Conservation (phyloP, 2,113 vertebrate genomes). For the Jaculus jaculus region DNA sequence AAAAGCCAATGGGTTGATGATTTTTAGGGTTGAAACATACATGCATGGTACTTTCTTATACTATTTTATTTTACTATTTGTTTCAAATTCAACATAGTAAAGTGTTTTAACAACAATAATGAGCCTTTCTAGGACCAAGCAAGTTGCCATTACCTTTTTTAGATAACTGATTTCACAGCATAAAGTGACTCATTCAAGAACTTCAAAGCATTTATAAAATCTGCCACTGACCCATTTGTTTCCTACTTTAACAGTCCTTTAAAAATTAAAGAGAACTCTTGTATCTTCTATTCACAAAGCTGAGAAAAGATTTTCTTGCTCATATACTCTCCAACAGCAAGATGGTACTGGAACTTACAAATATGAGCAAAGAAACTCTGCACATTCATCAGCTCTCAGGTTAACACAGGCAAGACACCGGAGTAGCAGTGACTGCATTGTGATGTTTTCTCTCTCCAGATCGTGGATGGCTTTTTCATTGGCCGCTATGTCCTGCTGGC, state of each 20-base stretch:
- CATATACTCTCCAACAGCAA: background rate
- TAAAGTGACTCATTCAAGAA: background rate
- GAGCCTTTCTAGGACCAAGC: background rate
- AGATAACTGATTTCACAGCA: constrained; percentile 9
- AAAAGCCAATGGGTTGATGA: background rate
- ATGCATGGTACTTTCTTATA: background rate
- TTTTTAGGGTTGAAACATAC: background rate
- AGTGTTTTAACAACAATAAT: background rate
- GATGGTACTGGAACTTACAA: background rate
- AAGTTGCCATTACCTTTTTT: background rate
- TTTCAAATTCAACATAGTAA: constrained; percentile 16
- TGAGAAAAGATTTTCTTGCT: background rate
- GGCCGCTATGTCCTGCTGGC: constrained; percentile 92
- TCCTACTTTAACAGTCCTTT: background rate
- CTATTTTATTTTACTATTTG: background rate
- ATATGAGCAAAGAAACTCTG: background rate
- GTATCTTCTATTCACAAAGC: background rate
- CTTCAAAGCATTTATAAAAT: background rate
- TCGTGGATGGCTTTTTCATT: constrained; percentile 92
- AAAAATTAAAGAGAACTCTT: background rate
- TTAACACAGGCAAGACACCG: background rate
- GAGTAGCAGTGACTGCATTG: background rate
- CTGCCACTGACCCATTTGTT: background rate
- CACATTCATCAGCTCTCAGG: background rate
- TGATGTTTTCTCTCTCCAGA: constrained; percentile 80